Percentiles rank a stretch among this genome's conserved stretches.
These are phyloP conservation scores for Hirtodrosophila cameraria DNA, from an alignment of 2,888 invertebrate species.

Conservation along the genomic window DNA sequence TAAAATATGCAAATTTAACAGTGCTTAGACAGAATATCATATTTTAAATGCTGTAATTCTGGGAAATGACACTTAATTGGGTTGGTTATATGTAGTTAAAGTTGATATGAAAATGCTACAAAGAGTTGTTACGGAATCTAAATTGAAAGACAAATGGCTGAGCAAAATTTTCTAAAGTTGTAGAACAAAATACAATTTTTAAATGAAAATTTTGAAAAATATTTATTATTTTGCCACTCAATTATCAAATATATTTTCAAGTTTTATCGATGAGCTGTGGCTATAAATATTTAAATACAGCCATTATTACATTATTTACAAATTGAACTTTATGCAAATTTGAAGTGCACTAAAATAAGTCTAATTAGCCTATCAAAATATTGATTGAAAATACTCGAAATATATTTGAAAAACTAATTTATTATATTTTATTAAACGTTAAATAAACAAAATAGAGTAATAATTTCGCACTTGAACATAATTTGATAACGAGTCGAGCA, in stretches of 20 bases:
- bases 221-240: no score
- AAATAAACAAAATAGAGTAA: slow-evolving; percentile 11
- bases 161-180: no score
- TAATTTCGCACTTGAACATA: slow-evolving; percentile 39
- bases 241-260: no score
- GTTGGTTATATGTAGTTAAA: neutral
- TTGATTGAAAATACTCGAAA: neutral
- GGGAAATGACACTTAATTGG: slow-evolving; percentile 16
- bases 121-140: neutral
- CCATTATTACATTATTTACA: no score
- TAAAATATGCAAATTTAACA: slow-evolving; percentile 47
- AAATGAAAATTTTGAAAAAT: no score
- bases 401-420: slow-evolving; percentile 11
- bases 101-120: neutral
- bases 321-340: no score
- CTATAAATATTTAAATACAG: no score
- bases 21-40: slow-evolving; percentile 26
- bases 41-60: slow-evolving; percentile 27
- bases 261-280: no score
- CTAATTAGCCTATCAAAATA: neutral
- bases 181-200: no score
- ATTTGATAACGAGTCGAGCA: slow-evolving; percentile 27
- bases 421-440: neutral
- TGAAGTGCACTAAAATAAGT: neutral
- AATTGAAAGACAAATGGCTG: no score